Conservation (phyloP, 2,113 vertebrate genomes). For the Hippocampus guttulatus region DNA sequence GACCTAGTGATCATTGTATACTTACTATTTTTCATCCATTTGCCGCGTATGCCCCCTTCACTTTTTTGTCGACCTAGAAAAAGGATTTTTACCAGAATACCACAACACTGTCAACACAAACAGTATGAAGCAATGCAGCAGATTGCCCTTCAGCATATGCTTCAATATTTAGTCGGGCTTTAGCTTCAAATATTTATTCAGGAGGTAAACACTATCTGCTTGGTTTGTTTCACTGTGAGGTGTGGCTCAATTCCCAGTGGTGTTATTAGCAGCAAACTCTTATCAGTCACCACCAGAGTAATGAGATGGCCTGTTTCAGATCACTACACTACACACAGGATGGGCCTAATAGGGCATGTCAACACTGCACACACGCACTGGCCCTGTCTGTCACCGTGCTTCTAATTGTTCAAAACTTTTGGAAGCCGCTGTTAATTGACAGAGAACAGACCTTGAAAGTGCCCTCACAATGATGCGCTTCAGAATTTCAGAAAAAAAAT, state of each 20-base stretch:
- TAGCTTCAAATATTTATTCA: constrained; percentile 45
- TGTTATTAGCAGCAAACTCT: constrained; percentile 63
- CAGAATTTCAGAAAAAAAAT: not conserved
- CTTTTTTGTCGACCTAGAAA: constrained; percentile 10
- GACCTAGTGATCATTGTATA: not conserved
- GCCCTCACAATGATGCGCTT: not conserved
- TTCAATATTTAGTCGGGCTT: not conserved
- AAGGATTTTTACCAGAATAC: not conserved
- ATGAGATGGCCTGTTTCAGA: constrained; percentile 64
- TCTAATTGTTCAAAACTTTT: constrained; percentile 45
- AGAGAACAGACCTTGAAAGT: constrained; percentile 36
- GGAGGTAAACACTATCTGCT: constrained; percentile 23
- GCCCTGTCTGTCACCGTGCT: constrained; percentile 55
- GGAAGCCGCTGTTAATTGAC: constrained; percentile 57
- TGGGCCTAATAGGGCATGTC: constrained; percentile 64
- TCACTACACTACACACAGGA: constrained; percentile 57
- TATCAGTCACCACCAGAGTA: constrained; percentile 67
- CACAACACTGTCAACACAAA: constrained; percentile 18
- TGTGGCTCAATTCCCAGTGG: constrained; percentile 47
- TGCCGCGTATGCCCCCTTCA: constrained; percentile 3
- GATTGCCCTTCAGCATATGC: not conserved
- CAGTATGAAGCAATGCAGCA: constrained; percentile 6
- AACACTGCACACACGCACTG: constrained; percentile 44
- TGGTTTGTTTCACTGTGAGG: constrained; percentile 18
- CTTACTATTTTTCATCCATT: not conserved